A percentile compares a stretch with the other conserved stretches of the same genome.
These are phyloP conservation scores for Andrena camellia DNA, from an alignment of 2,888 invertebrate species.

Conservation along the genomic window DNA sequence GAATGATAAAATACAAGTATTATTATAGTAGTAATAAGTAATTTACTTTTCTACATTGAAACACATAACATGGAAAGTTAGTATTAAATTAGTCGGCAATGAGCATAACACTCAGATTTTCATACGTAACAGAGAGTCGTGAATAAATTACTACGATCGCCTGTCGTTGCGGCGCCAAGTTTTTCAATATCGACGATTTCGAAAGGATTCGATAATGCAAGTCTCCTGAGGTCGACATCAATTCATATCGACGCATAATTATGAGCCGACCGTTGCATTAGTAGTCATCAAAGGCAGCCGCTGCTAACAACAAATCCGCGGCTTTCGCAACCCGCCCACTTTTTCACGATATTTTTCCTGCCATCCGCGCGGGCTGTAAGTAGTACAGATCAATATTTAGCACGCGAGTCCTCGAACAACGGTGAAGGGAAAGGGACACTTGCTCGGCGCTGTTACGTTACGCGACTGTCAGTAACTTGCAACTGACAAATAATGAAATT, in stretches of 20 bases:
- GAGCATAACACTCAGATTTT: slow-evolving; percentile 5
- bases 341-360: slow-evolving; percentile 21
- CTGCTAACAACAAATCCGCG: slow-evolving; percentile 30
- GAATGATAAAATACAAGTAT: too few relatives aligned
- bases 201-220: slow-evolving; percentile 35
- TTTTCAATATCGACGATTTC: slow-evolving; percentile 26
- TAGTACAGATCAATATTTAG: slow-evolving; percentile 28
- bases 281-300: slow-evolving; percentile 44
- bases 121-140: slow-evolving; percentile 3
- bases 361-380: slow-evolving; percentile 4
- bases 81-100: slow-evolving; percentile 36
- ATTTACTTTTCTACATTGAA: neutral
- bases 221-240: slow-evolving; percentile 17
- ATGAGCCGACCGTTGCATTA: slow-evolving; percentile 34
- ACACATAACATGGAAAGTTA: neutral
- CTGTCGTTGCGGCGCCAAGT: neutral
- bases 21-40: neutral
- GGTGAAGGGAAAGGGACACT: slow-evolving; percentile 11
- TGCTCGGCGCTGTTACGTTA: neutral
- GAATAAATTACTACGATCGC: slow-evolving; percentile 10
- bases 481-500: too few relatives aligned
- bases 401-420: slow-evolving; percentile 7
- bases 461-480: too few relatives aligned
- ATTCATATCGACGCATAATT: slow-evolving; percentile 39
- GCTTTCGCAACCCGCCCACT: slow-evolving; percentile 33